Base-by-base conservation (phyloP, 2,797 vertebrate genomes). In the Paguma larvata region DNA sequence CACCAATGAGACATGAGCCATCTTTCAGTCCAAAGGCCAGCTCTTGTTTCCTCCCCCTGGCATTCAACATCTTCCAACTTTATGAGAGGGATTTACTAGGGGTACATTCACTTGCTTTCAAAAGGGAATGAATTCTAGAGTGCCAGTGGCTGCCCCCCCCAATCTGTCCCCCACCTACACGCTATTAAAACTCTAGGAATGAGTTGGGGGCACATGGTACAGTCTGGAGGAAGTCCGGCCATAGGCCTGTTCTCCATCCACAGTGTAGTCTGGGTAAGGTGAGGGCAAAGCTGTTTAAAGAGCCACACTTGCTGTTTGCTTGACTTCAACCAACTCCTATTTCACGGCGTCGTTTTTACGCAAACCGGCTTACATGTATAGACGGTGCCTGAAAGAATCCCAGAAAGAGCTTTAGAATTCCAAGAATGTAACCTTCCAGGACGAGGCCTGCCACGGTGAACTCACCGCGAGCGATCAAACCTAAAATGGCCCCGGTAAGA, bases 391-490 rank as follows among this genome's bases (percentile, higher is more conserved):
- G 63, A 92, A 90, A 92, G 56, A 95, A 94, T 44, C 59, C 63
- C 80, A 97, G 91, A 89, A 96, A 96, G 89, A 97, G 77, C 73
- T 41, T 77, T 89, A 97, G 85, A 97, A 95, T 97, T 97, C 70
- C 88, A 97, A 95, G 92, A 97, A 96, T 96, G 85, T 94, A 91
- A 96, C 82, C 88, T 92, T 95, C 86, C 91, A 79, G 93, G 48
- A 82, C n/a, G 65, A 77, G 72, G 34, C 68, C 83, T 94, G 53
- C 18, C 65, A 85, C 67, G 83, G 65, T 72, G 46, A 85, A 95
- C 89, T 90, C 72, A 95, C 83, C 10, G 0, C 79, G 92, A 70
- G 59, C 48, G 95, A 94, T 95, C 95, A 92, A 85, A 95, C 56
- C 53, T 53, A 89, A 92, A 95, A 96, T 88, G 89, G 46, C 16